Base-by-base conservation (phyloP, 2,797 vertebrate genomes). In the Sarcoramphus papa region DNA sequence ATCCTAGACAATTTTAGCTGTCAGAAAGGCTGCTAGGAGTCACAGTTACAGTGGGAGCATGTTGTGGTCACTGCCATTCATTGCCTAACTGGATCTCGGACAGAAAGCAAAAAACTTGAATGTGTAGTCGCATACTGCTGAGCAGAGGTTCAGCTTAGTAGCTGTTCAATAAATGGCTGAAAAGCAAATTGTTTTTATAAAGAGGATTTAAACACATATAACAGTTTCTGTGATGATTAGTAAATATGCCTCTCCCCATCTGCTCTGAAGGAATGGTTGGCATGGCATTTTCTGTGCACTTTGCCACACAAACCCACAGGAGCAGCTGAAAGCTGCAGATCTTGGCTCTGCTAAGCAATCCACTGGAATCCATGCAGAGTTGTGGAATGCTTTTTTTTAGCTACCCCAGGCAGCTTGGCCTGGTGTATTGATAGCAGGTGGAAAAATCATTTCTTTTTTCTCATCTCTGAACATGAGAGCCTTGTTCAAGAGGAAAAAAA, bases 281-380 rank as follows among this genome's bases (percentile, higher is more conserved):
- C 54, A 72, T 87, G 92, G 82, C 63, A 88, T 84, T 92, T 93
- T 79, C 90, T 92, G 31, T 87, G 91, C 82, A 45, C 80, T 97
- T 95, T 93, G 91, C 50, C 68, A 65, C 75, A 53, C 41, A 85
- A 93, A 82, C 75, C 40, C 69, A 74, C 72, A 68, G 68, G 88
- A 93, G 78, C 87, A 96, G 94, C 79, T 94, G 96, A 95, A 96
- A 84, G 88, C 90, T 84, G 60, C 60, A 97, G 86, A 74, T 85
- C 89, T 95, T 96, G 96, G 90, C 96, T 95, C 85, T 81, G 59
- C 18, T 87, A 80, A 87, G 56, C 54, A 92, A 78, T 83, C 91
- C 93, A 45, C 84, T 92, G 93, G 86, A 96, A 90, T 83, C 70
- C 91, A 74, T 92, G 86, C 2, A 9, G 77, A 93, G 63, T 43